These are phyloP conservation scores for Rhinolophus sinicus DNA, from an alignment of 2,113 vertebrate genomes.

Conservation along the genomic window DNA sequence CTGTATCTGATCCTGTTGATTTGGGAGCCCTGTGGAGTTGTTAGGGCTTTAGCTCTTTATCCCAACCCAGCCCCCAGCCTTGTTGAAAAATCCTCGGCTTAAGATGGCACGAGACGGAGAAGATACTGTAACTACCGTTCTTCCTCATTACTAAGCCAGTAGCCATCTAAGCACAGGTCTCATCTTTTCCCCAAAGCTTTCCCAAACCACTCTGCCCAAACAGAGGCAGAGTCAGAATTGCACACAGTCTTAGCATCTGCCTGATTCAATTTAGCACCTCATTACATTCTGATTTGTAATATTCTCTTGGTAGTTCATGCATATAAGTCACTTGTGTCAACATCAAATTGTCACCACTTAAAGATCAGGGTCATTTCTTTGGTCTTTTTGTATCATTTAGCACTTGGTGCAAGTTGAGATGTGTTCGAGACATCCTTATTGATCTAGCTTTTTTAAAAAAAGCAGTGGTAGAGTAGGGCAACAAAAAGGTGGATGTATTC, in stretches of 20 bases:
- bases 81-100: neutral
- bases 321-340: conserved; percentile 66
- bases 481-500: neutral
- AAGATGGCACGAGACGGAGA: neutral
- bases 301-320: conserved; percentile 70
- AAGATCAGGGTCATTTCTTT: conserved; percentile 72
- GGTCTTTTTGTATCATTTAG: conserved; percentile 31
- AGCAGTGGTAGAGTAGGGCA: neutral
- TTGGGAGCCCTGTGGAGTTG: neutral
- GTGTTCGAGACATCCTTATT: neutral
- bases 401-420: neutral
- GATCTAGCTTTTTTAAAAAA: neutral
- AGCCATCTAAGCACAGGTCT: neutral
- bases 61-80: neutral
- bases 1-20: neutral
- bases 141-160: neutral
- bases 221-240: neutral
- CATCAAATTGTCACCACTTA: conserved; percentile 67
- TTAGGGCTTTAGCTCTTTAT: neutral
- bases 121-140: neutral
- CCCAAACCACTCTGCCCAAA: neutral
- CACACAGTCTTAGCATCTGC: neutral
- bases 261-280: conserved; percentile 73
- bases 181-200: neutral
- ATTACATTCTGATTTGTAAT: conserved; percentile 72